Evolutionary conservation across 2,113 vertebrate species (phyloP), one percentile per base, ranked within the genome.

Genomic region (Chaetops frenatus): DNA sequence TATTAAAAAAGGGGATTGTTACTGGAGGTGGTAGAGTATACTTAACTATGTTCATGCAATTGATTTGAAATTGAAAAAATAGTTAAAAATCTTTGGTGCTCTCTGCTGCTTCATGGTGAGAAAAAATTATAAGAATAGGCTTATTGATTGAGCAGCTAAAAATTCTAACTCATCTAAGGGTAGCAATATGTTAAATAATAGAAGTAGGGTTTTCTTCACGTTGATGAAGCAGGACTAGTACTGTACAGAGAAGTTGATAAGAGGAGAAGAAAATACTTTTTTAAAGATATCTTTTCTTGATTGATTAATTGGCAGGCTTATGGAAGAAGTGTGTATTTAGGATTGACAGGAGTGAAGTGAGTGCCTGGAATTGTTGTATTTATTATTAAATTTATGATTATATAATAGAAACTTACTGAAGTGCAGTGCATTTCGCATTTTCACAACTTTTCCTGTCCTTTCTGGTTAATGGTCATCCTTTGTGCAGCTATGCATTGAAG

Each of bases 401-500:
- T 58, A 25, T 44, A 36, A 11, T 9, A 76, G 31, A 79, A 78
- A 28, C 6, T 66, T 71, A 47, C 0, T 47, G 66, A 65, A 38
- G 13, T 4, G 2, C 23, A 11, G 14, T 60, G 8, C 23, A 14
- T 62, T 81, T 86, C 3, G 4, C 31, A 9, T 60, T 64, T 90
- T 36, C 19, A 27, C 25, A 47, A 33, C 28, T 66, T 71, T 89
- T 60, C 40, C 19, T 58, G 17, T 66, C 19, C 4, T 0, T 92
- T 95, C 40, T 93, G 40, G 70, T 95, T 97, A 94, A 64, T 94
- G n/a, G n/a, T 92, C 96, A 81, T 74, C 48, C 10, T 76, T 74
- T 53, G 19, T 58, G 33, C 76, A 64, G 42, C 44, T 72, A 3
- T 54, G 57, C 48, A n/a, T 4, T 79, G 67, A 58, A 50, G 35